Evolutionary conservation across 2,113 vertebrate genomes (phyloP).

Genomic region (Gymnocephalus cernua): DNA sequence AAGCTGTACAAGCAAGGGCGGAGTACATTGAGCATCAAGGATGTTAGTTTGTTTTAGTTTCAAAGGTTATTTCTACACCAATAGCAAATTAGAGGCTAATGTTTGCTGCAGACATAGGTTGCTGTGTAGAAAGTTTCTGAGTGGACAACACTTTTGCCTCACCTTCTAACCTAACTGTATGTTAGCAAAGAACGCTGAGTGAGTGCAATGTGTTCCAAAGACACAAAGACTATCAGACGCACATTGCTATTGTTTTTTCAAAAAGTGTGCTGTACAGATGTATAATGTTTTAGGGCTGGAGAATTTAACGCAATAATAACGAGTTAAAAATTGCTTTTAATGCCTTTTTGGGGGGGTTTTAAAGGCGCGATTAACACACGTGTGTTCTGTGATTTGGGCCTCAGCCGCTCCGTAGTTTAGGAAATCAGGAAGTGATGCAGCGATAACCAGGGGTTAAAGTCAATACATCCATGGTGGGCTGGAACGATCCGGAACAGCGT

Average conservation of each 20-base stretch:
- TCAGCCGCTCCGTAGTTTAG: too few species aligned
- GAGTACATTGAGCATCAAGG: constrained; percentile 32
- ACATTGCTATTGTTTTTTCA: background rate
- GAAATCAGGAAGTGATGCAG: too few species aligned
- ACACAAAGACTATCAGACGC: background rate
- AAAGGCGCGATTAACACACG: too few species aligned
- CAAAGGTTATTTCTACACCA: constrained; percentile 43
- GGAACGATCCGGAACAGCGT: too few species aligned
- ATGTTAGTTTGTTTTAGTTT: constrained; percentile 63
- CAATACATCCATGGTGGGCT: too few species aligned
- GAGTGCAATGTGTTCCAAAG: background rate
- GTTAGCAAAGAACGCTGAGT: background rate
- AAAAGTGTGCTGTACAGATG: background rate
- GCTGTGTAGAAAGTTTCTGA: constrained; percentile 24
- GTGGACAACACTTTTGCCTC: constrained; percentile 1
- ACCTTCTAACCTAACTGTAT: background rate
- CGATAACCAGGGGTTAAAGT: too few species aligned
- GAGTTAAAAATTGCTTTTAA: too few species aligned
- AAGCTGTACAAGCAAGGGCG: constrained; percentile 47
- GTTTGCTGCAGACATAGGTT: constrained; percentile 19
- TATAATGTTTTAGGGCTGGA: background rate
- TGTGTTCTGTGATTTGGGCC: too few species aligned
- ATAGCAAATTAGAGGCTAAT: constrained; percentile 52
- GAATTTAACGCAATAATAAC: too few species aligned
- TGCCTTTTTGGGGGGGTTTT: too few species aligned